Evolutionary conservation across 2,888 invertebrate species (phyloP).

Genomic region (Cerceris ruficornis): DNA sequence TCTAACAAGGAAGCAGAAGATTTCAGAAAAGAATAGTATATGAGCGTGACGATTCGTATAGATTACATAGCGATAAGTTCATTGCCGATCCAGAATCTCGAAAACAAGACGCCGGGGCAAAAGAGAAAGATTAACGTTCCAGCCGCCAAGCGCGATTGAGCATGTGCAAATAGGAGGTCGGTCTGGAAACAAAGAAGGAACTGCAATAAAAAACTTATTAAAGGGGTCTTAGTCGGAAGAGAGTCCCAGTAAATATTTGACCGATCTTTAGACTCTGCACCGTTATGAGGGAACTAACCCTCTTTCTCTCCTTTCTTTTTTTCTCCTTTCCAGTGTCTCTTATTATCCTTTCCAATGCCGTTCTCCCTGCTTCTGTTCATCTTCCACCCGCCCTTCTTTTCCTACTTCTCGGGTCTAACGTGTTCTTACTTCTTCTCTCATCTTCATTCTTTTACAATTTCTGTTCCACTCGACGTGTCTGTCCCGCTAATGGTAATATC

Average conservation of each 20-base stretch:
- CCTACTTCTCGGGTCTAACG: not conserved
- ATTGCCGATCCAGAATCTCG: not conserved
- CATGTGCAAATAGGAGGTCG: slow-evolving; percentile 61
- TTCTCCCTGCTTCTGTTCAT: slow-evolving; percentile 3
- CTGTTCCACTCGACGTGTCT: slow-evolving; percentile 11
- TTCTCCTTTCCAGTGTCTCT: not conserved
- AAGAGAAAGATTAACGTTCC: slow-evolving; percentile 3
- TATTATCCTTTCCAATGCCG: not conserved
- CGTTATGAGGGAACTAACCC: slow-evolving; percentile 72
- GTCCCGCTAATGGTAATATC: not conserved
- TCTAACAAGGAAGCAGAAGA: too few relatives aligned
- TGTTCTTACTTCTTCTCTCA: not conserved
- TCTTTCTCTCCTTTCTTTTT: not conserved
- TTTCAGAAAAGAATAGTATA: too few relatives aligned
- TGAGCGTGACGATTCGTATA: too few relatives aligned
- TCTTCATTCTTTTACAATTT: slow-evolving; percentile 12
- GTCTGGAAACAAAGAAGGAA: slow-evolving; percentile 68
- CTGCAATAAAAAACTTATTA: slow-evolving; percentile 78
- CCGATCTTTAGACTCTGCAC: slow-evolving; percentile 68
- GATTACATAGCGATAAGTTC: not conserved
- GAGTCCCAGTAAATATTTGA: slow-evolving; percentile 78
- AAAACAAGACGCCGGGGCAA: slow-evolving; percentile 6
- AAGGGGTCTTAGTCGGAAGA: slow-evolving; percentile 61
- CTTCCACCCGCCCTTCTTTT: slow-evolving; percentile 19
- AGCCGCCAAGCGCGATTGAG: slow-evolving; percentile 51